Evolutionary conservation across 2,888 invertebrate species (phyloP), one percentile per base, ranked within the genome.

Genomic region (Acronicta aceris): DNA sequence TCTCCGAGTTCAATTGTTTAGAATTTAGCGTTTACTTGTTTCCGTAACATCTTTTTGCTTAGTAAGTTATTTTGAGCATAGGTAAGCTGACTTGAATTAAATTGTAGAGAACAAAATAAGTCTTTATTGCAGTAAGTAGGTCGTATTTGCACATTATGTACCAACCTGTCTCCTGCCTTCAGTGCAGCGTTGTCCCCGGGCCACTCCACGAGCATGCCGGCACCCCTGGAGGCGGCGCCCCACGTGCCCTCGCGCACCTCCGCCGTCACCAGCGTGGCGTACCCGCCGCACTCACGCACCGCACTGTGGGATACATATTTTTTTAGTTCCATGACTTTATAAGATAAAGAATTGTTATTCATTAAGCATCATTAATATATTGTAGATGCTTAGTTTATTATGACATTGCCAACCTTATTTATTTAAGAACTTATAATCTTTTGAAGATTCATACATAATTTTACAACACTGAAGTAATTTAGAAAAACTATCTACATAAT

Each of bases 121-220:
- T 9, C 9, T 0, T 9, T 27, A 6, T 3, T 3, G 27, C 27
- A 27, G 7, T 27, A 25, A 25, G 25, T 25, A 25, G 2, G 25
- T 25, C 2, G 4, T 1, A 6, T 7, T 27, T 21, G 21, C 21
- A 2, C 21, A 21, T 21, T 21, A 3, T 15, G n/a, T 12, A 61
- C 75, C 17, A 62, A 96, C 96, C 96, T 95, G 93, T 98, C 98
- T 40, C 97, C 98, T 79, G 97, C 96, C 78, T 95, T 96, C 49
- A 98, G 91, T 2, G 96, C 96, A 42, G 97, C 96, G 74, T 97
- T 96, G 77, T 98, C 98, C 6, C 97, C 94, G 0, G 97, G 96
- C 98, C 98, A 98, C 74, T 98, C 98, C 41, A 98, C 95, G 85
- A 96, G 95, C 12, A 97, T 96, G 7, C 96, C 95, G 50, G 94